phyloP scores from a whole-genome alignment of 2,797 vertebrate species.

The Phoebastria nigripes region DNA sequence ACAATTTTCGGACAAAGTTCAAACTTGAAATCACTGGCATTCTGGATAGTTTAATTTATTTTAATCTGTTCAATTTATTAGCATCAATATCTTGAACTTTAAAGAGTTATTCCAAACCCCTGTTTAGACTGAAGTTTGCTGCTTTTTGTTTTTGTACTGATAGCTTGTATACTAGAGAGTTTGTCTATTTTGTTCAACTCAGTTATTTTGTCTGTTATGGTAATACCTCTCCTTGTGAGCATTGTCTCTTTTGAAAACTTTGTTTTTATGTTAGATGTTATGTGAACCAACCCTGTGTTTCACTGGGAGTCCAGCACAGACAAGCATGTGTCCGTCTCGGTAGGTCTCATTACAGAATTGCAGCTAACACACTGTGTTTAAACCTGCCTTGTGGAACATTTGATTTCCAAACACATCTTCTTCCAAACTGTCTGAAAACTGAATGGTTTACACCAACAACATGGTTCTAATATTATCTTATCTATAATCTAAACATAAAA shows the following conservation, averaged over 20 bases:
- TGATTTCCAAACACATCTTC: neutral
- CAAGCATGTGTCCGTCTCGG: accelerated
- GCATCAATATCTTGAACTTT: neutral
- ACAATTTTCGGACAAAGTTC: neutral
- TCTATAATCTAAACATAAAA: neutral
- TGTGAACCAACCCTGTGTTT: neutral
- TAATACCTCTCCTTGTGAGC: neutral
- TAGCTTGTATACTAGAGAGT: neutral
- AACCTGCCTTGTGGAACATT: neutral
- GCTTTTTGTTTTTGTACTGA: neutral
- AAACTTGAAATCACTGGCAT: neutral
- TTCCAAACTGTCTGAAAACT: neutral
- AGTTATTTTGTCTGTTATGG: neutral
- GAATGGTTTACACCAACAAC: neutral
- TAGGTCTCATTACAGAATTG: neutral
- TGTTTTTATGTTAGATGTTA: neutral
- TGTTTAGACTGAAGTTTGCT: neutral
- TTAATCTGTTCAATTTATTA: neutral
- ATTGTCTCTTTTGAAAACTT: neutral
- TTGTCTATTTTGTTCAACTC: neutral
- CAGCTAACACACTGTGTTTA: neutral
- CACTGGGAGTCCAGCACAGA: neutral
- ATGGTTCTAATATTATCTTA: neutral
- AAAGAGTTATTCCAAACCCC: neutral
- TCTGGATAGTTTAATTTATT: neutral